These are phyloP conservation scores for Latrodectus elegans DNA, from an alignment of 2,888 invertebrate species.

Conservation along the genomic window DNA sequence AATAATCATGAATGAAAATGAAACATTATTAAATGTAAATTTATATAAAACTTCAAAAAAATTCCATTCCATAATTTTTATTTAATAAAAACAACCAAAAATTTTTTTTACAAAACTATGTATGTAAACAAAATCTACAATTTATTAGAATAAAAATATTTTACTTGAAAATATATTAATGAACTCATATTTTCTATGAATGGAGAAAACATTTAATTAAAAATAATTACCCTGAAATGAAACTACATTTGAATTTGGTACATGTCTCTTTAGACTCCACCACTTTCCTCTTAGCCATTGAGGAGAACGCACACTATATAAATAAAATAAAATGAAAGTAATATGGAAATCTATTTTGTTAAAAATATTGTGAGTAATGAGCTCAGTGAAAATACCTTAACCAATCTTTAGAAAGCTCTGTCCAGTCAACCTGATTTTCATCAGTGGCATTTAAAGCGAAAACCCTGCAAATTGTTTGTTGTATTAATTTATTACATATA, in stretches of 20 bases:
- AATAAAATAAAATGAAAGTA: neutral
- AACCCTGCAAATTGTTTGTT: slow-evolving; percentile 72
- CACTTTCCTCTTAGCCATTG: slow-evolving; percentile 77
- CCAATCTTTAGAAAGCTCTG: slow-evolving; percentile 75
- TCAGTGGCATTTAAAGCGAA: slow-evolving; percentile 73
- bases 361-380: neutral
- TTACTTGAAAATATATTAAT: too few species aligned
- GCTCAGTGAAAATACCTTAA: slow-evolving; percentile 73
- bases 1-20: too few species aligned
- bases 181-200: too few species aligned
- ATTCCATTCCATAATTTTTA: too few species aligned
- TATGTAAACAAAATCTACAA: too few species aligned
- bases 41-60: too few species aligned
- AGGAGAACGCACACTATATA: slow-evolving; percentile 75
- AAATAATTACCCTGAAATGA: slow-evolving; percentile 72
- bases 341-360: neutral
- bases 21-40: too few species aligned
- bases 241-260: slow-evolving; percentile 74
- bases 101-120: too few species aligned
- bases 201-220: neutral
- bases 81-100: too few species aligned
- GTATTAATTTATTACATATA: too few species aligned
- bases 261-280: slow-evolving; percentile 76
- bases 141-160: too few species aligned
- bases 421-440: slow-evolving; percentile 76